phyloP scores from a whole-genome alignment of 2,888 invertebrate species.

The Stomorhina lunata region DNA sequence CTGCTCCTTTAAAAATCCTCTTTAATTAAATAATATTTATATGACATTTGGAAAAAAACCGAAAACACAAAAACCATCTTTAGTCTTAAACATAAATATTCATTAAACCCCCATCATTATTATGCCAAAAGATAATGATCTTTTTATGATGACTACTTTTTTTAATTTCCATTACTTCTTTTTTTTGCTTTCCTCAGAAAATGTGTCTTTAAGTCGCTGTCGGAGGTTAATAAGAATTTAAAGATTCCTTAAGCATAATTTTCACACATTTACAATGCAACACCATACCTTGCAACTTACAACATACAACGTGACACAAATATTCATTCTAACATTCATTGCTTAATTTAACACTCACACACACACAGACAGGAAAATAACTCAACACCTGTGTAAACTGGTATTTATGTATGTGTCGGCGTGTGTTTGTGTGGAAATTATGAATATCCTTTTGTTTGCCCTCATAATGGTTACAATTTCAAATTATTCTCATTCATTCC shows the following conservation, averaged over 20 bases:
- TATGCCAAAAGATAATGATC: conserved; percentile 29
- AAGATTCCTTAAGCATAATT: conserved; percentile 60
- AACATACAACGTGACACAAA: not conserved
- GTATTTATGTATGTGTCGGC: no score
- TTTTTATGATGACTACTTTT: not conserved
- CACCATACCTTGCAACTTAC: conserved; percentile 1
- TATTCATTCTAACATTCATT: no score
- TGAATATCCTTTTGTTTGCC: conserved; percentile 47
- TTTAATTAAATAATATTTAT: not conserved
- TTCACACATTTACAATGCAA: conserved; percentile 61
- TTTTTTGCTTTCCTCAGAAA: not conserved
- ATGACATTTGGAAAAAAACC: not conserved
- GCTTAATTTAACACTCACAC: no score
- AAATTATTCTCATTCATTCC: not conserved
- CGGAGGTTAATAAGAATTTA: conserved; percentile 40
- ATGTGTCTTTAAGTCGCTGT: not conserved
- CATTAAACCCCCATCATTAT: conserved; percentile 16
- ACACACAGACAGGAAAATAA: not conserved
- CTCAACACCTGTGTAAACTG: no score
- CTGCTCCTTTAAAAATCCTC: no score
- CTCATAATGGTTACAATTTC: not conserved
- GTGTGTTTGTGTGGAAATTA: no score
- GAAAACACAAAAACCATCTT: not conserved
- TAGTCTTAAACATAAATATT: conserved; percentile 11
- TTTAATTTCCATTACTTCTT: no score